These are phyloP conservation scores for Montipora capitata DNA, from an alignment of 92 coral and sea anemone species.

Conservation along the genomic window DNA sequence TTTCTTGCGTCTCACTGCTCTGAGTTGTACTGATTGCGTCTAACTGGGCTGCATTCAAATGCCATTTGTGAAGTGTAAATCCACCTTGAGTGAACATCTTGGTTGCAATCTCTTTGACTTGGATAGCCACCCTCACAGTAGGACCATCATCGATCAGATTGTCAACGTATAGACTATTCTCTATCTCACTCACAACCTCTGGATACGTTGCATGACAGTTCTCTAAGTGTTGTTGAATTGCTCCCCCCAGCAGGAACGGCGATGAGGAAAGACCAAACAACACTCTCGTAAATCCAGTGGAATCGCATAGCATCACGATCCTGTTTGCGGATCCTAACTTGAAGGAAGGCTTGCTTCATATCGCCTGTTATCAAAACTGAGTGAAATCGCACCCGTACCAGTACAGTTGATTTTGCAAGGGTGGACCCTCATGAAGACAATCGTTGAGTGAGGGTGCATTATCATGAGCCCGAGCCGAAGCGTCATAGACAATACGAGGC, in stretches of 20 bases:
- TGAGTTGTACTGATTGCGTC: slow-evolving; percentile 6
- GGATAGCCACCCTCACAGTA: slow-evolving; percentile 23
- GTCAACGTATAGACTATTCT: slow-evolving; percentile 59
- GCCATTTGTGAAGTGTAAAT: slow-evolving; percentile 62
- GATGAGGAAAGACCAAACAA: slow-evolving; percentile 62
- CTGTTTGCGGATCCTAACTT: slow-evolving; percentile 22
- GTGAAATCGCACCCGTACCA: slow-evolving; percentile 48
- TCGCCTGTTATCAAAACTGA: slow-evolving; percentile 37
- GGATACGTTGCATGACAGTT: slow-evolving; percentile 39
- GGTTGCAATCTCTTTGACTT: slow-evolving; percentile 16
- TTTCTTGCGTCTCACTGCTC: slow-evolving; percentile 18
- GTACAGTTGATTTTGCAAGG: slow-evolving; percentile 53
- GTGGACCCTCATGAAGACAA: slow-evolving; percentile 43
- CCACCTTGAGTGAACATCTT: slow-evolving; percentile 25
- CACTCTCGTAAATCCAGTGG: slow-evolving; percentile 66
- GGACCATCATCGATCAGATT: slow-evolving; percentile 37
- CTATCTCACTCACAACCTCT: slow-evolving; percentile 48
- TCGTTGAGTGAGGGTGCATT: slow-evolving; percentile 40
- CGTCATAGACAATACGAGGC: slow-evolving; percentile 52
- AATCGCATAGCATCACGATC: slow-evolving; percentile 60
- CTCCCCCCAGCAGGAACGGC: slow-evolving; percentile 70
- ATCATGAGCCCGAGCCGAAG: slow-evolving; percentile 42
- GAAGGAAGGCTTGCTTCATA: slow-evolving; percentile 44
- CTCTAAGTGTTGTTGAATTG: slow-evolving; percentile 46
- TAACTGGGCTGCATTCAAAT: slow-evolving; percentile 41